phyloP scores from a whole-genome alignment of 2,113 vertebrate genomes.

The Lophochroa leadbeateri region DNA sequence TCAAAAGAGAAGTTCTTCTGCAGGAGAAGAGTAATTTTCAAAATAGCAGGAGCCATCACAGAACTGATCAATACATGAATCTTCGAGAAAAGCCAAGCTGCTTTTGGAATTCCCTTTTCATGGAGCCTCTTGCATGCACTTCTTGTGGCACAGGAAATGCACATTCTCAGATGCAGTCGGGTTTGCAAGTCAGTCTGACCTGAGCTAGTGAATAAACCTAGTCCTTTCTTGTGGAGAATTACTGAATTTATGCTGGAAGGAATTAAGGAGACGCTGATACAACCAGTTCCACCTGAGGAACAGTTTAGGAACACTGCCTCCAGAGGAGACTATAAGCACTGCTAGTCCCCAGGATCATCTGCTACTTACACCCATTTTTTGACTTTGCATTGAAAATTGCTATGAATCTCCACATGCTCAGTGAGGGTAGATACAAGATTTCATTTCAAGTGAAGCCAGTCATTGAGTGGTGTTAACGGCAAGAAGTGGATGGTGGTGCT shows the following conservation, averaged over 20 bases:
- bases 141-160: neutral
- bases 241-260: neutral
- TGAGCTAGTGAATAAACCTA: neutral
- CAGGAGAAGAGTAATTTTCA: neutral
- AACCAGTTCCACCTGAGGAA: neutral
- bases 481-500: neutral
- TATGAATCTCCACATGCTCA: accelerated
- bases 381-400: neutral
- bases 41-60: neutral
- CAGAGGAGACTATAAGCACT: neutral
- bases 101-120: neutral
- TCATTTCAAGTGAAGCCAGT: neutral
- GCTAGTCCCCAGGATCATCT: neutral
- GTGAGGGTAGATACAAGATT: neutral
- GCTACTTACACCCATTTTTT: neutral
- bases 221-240: neutral
- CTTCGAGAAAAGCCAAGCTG: neutral
- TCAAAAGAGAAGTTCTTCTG: neutral
- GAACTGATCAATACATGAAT: neutral
- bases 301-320: neutral
- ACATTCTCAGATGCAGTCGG: neutral
- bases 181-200: neutral
- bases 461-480: neutral
- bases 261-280: neutral
- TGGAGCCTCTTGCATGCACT: neutral